Evolutionary conservation across 2,113 vertebrate genomes (phyloP), one percentile per base, ranked within the genome.

Genomic region (Cyprinodon tularosa): DNA sequence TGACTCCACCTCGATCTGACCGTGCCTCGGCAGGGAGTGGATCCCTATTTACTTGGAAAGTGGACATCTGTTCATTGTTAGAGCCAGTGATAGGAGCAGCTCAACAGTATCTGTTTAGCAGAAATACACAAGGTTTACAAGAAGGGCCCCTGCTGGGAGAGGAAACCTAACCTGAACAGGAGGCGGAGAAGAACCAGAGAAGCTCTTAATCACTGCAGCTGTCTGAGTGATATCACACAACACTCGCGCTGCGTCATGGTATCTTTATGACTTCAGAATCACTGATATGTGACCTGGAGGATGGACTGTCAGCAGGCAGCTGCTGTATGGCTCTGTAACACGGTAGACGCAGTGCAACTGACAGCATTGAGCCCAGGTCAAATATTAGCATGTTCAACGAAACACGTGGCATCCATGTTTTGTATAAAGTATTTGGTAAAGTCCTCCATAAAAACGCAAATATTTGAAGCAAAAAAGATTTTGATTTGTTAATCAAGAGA

Each of bases 31-130:
- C 59, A 45, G 60, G 76, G 83, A 82, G 78, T 80, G 67, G 29
- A 69, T 80, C 76, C 78, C 66, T 70, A 66, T 82, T 75, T 61
- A 20, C 76, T 82, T 66, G 76, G 82, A 89, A 75, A 80, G n/a
- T 63, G 90, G 79, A 90, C 91, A 94, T 93, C 89, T 91, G 92
- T 86, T 93, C 82, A 90, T 86, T 89, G 90, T 93, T 91, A 90
- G 57, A 83, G 62, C 68, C 77, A 72, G 74, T 29, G 84, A 90
- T 73, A 80, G 74, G 76, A 82, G 84, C 59, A 67, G 78, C 78
- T 84, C 64, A 6, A 65, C 73, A 63, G 48, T 90, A 86, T 93
- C 88, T 73, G n/a, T 86, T 82, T 57, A 75, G 61, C 59, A 84
- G 68, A 87, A 85, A 84, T 68, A n/a, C 29, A 68, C 77, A 76